Evolutionary conservation across 2,888 invertebrate species (phyloP), one percentile per base, ranked within the genome.

Genomic region (Drosophila melanosoma): DNA sequence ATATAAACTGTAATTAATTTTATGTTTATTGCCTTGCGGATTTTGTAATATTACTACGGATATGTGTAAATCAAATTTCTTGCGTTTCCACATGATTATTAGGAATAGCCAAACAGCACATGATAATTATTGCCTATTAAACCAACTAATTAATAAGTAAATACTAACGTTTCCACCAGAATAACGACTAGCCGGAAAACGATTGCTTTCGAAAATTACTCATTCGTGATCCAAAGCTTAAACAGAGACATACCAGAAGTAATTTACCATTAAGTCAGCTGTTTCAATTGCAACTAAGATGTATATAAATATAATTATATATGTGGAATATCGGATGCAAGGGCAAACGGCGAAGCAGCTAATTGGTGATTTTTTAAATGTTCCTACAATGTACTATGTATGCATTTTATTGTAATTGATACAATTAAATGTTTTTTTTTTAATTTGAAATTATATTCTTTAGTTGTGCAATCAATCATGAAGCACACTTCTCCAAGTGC

Each of bases 81-180:
- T n/a, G 2, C 5, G 20, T 36, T 49, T 64, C 79, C 58, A 60
- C 53, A 66, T 67, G 76, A 40, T 58, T 74, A 63, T 78, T 40
- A 36, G 60, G 48, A 74, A 74, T 60, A 52, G n/a, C 51, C 69
- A 32, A 36, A 42, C 11, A 32, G 33, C 35, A 12, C 20, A 40
- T 35, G 10, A 38, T 57, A 60, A 68, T 69, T 69, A 65, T 32
- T 45, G 65, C 45, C 62, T 45, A 71, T 73, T 66, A 69, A 63
- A 36, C 62, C 29, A 57, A 58, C 49, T 63, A 68, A 74, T 67
- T 81, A 54, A 45, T 53, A 70, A 79, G 69, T 67, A 73, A 45
- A 40, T 53, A 60, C 49, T 35, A 36, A 58, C 26, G 49, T 59
- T 40, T 17, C 10, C 42, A 61, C 54, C 54, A 23, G 52, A 63